Conservation (phyloP, 2,113 vertebrate genomes). For the Rhynchomys soricoides region DNA sequence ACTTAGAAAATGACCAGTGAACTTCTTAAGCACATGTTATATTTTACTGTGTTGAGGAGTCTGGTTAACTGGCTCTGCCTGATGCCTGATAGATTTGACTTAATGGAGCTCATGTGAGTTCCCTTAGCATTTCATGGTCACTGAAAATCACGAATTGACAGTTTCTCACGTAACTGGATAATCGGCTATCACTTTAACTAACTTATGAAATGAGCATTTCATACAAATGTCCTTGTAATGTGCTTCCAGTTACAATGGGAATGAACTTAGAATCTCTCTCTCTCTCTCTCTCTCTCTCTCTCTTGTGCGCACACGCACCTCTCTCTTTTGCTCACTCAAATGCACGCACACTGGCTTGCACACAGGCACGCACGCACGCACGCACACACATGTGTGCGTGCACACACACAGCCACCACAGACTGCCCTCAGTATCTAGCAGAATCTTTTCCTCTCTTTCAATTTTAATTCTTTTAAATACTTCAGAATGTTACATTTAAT, state of each 20-base stretch:
- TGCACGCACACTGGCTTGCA: no score
- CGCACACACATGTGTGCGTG: no score
- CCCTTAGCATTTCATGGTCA: background rate
- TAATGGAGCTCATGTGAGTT: background rate
- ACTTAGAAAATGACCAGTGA: background rate
- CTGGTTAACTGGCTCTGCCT: slow-evolving; percentile 13
- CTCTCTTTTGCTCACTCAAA: no score
- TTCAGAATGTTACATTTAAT: background rate
- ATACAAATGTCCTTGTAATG: background rate
- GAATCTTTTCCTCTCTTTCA: background rate
- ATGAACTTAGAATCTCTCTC: slow-evolving; percentile 22
- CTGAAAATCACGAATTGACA: background rate
- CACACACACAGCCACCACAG: no score
- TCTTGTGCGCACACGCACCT: no score
- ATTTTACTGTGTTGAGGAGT: background rate
- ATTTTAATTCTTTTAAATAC: background rate
- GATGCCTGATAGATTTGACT: background rate
- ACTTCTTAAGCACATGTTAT: background rate
- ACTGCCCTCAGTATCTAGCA: background rate
- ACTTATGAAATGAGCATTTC: background rate
- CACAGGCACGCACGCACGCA: no score
- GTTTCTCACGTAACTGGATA: background rate
- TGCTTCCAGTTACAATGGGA: background rate
- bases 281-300: no score
- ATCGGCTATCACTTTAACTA: slow-evolving; percentile 34